Base-by-base conservation (phyloP, 1,140 invertebrate species). In the Drosophila persimilis region DNA sequence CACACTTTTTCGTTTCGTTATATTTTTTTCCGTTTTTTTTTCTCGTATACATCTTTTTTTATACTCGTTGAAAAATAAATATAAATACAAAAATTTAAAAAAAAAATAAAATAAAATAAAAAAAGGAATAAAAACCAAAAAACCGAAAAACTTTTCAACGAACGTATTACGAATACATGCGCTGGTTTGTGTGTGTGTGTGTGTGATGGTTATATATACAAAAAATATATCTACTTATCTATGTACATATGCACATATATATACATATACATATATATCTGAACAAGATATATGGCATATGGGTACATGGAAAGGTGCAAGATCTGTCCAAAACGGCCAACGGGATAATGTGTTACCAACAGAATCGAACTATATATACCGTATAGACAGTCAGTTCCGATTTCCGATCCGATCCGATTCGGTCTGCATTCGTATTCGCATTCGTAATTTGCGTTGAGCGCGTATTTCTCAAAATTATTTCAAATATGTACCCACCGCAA, bases 401-500 rank as follows among this genome's bases (percentile, higher is more conserved):
- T 69, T 70, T 69, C 31, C 65, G 43, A 66, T 46, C 17, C 26
- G 17, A 17, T 17, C 17, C 17, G 17, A 17, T 17, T 1, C 17
- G 15, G 48, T 63, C 44, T 31, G 17, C 65, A 66, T 55, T 57
- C 66, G 66, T 52, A 39, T 46, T 39, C 66, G 66, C 64, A 39
- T 46, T 39, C 35, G 35, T 39, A 39, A 39, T 39, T 39, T 39
- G 35, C 35, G 35, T 39, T 39, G 35, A 61, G 47, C 57, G 55
- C 51, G 51, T 35, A 69, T 76, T 80, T 76, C 24, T 73, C 29
- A 63, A 75, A 81, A 77, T 79, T 73, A 78, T 81, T 89, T 86
- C 54, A 83, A 86, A 86, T 88, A 83, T 86, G 70, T 80, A 78
- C 73, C 57, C 81, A 31, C 39, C 69, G 9, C 55, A 51, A 63